Evolutionary conservation across 2,797 vertebrate genomes (phyloP), one percentile per base, ranked within the genome.

Genomic region (Spheniscus humboldti): DNA sequence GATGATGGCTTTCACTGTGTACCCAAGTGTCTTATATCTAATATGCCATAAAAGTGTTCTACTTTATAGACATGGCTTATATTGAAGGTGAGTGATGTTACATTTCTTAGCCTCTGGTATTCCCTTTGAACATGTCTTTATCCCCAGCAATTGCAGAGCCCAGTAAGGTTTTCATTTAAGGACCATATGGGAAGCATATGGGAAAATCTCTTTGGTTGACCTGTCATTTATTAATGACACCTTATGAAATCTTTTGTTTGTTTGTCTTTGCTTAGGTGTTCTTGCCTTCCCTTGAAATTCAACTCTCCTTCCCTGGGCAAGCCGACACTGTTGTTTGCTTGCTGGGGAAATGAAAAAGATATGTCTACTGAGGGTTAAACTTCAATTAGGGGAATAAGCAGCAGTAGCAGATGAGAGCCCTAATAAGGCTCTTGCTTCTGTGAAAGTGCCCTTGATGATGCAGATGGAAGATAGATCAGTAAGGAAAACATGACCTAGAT

Each of bases 391-490:
- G 67, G 75, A 81, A 55, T 20, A 25, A 67, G n/a, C 79, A 88
- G 88, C 63, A 66, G 64, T 8, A 80, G 79, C 67, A 93, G 84
- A 52, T 27, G 43, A 94, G 67, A 59, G 69, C 81, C n/a, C 59
- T 87, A 67, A 79, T 52, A 92, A 91, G 60, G 43, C 33, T 91
- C 59, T 78, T 37, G 60, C 75, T 91, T 78, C 73, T 72, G 57
- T 94, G 75, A 27, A 88, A 91, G 82, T 83, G 86, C 81, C 89
- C 91, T 96, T 96, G 78, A 75, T 78, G 86, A 78, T 88, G 77
- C 66, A 84, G 92, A 86, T 45, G 62, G 93, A 81, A 80, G 90
- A 56, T 69, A 85, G 91, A 92, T 95, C 94, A 86, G 89, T 35
- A 52, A 57, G 76, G 88, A 94, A 94, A 94, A 86, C 47, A 83